Percentiles rank a stretch among this genome's conserved stretches.
Evolutionary conservation across 2,113 vertebrate species (phyloP).

Genomic region (Butorides virescens): DNA sequence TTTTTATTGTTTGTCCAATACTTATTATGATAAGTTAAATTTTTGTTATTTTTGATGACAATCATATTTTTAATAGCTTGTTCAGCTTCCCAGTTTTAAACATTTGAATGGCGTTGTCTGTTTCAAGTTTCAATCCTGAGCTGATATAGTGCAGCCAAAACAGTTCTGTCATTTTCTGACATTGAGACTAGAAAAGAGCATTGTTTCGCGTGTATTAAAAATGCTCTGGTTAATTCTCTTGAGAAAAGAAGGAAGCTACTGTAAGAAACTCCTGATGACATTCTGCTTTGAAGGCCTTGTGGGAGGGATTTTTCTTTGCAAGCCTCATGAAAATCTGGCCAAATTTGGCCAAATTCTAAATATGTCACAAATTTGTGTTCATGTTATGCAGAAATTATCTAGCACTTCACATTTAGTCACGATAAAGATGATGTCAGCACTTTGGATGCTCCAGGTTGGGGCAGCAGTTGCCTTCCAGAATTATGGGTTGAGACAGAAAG

Average conservation of each 20-base stretch:
- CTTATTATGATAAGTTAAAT: neutral
- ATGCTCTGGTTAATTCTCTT: neutral
- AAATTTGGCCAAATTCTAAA: neutral
- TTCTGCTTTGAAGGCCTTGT: neutral
- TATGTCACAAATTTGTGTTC: neutral
- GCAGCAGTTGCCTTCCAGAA: neutral
- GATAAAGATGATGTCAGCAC: neutral
- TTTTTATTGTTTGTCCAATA: neutral
- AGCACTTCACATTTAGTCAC: neutral
- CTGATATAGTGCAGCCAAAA: neutral
- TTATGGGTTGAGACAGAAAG: neutral
- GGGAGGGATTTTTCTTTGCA: neutral
- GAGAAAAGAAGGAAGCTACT: neutral
- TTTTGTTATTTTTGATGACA: neutral
- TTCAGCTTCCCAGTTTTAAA: neutral
- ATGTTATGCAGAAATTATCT: neutral
- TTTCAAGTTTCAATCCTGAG: neutral
- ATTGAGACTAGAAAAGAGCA: neutral
- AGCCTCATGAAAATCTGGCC: neutral
- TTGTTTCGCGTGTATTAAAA: neutral
- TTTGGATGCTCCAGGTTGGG: neutral
- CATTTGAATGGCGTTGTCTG: neutral
- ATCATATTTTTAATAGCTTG: neutral
- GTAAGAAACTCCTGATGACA: neutral
- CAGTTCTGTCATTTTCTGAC: neutral